Conservation (phyloP, 2,888 invertebrate species). For the Orthosia cruda region DNA sequence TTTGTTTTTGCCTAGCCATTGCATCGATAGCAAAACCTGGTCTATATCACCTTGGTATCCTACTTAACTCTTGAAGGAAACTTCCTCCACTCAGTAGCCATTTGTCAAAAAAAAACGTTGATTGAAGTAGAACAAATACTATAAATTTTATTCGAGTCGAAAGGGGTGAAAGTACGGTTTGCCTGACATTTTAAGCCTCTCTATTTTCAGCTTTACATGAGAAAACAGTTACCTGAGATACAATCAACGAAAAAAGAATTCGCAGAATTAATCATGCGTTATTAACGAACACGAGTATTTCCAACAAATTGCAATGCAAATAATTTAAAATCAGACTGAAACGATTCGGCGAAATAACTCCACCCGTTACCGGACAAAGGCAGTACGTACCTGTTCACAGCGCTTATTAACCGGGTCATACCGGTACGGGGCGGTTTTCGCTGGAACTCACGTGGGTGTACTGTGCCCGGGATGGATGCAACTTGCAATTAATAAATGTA, state of each 20-base stretch:
- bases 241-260: neutral
- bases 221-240: neutral
- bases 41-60: no score
- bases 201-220: neutral
- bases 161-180: no score
- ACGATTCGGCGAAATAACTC: constrained; percentile 17
- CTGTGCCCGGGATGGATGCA: constrained; percentile 44
- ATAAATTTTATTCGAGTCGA: no score
- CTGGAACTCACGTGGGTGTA: constrained; percentile 30
- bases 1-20: neutral
- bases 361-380: constrained; percentile 46
- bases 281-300: neutral
- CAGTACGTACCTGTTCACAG: constrained; percentile 45
- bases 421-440: constrained; percentile 31
- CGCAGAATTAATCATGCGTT: neutral
- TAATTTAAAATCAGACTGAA: constrained; percentile 3
- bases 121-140: no score
- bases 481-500: constrained; percentile 61
- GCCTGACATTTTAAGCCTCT: neutral
- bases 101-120: no score
- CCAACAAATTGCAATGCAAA: neutral
- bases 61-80: no score
- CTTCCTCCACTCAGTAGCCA: no score
- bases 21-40: neutral
- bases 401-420: constrained; percentile 55